Evolutionary conservation across 2,888 invertebrate species (phyloP).

Genomic region (Chloromyia formosa): DNA sequence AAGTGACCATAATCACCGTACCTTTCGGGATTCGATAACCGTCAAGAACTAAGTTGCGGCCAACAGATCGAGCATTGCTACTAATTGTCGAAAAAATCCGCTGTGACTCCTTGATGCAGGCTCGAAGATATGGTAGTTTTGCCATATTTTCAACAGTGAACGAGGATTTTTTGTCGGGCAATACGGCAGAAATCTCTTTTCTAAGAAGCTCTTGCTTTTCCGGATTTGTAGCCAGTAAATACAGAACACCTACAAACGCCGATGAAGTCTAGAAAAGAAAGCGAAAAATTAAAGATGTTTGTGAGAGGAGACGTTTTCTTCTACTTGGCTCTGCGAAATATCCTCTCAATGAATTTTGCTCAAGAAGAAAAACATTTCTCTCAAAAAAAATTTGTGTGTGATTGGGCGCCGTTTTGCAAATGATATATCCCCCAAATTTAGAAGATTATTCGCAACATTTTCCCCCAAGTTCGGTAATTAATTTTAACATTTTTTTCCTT

Average conservation of each 20-base stretch:
- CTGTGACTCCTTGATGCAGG: conserved; percentile 78
- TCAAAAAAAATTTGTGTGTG: too few relatives aligned
- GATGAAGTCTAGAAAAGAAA: conserved; percentile 68
- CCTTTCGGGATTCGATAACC: conserved; percentile 72
- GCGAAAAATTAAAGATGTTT: conserved; percentile 63
- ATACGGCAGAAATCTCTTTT: conserved; percentile 65
- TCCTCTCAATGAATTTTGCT: too few relatives aligned
- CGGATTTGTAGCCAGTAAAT: conserved; percentile 71
- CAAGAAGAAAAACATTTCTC: too few relatives aligned
- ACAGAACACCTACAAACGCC: conserved; percentile 67
- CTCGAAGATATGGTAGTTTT: conserved; percentile 72
- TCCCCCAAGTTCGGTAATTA: too few relatives aligned
- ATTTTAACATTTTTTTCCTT: too few relatives aligned
- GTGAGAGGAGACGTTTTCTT: too few relatives aligned
- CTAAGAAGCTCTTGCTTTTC: conserved; percentile 71
- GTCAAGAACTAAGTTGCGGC: conserved; percentile 68
- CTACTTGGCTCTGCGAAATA: too few relatives aligned
- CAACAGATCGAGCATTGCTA: conserved; percentile 67
- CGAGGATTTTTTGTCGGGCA: conserved; percentile 62
- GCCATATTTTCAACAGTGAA: conserved; percentile 64
- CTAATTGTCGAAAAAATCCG: conserved; percentile 70
- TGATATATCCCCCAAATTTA: too few relatives aligned
- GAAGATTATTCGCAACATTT: too few relatives aligned
- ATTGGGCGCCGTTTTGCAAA: too few relatives aligned
- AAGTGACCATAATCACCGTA: conserved; percentile 77